Evolutionary conservation across 2,113 vertebrate species (phyloP), one percentile per base, ranked within the genome.

Genomic region (Daphoenositta chrysoptera): DNA sequence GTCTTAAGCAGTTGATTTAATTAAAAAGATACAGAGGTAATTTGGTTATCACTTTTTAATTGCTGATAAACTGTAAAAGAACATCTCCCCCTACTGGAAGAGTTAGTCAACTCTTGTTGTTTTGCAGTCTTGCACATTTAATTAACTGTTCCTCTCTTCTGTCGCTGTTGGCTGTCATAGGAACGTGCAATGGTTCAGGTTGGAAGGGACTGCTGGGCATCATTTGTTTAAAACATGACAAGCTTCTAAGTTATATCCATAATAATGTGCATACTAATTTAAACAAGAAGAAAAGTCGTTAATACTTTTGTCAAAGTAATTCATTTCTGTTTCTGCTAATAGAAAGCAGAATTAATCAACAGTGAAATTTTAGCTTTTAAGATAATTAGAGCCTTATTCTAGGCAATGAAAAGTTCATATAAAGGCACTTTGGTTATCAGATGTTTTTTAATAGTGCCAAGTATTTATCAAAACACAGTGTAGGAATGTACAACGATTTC

Each of bases 51-150:
- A 6, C 26, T 84, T 83, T 86, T 78, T 92, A 78, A 61, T 94
- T 87, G 63, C 31, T 76, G 44, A 68, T 84, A 65, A 97, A 93
- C 57, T 93, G 58, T 94, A 94, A 94, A 89, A 96, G 5, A 93
- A 84, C 35, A 85, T 80, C 95, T 84, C 95, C 93, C 93, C 39
- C 93, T 97, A 45, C 93, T 96, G 95, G 94, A 85, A 64, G 91
- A 94, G 70, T 69, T 72, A 27, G 28, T 87, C 30, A 91, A 1
- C 23, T 69, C 61, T 71, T 73, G 9, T n/a, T 69, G 27, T 80
- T 70, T 28, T 73, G 21, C 30, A 33, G 22, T 57, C 31, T 47
- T 57, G 20, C 10, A 21, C 9, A 4, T 54, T 33, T 35, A 39
- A 35, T 89, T 75, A 81, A 33, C 16, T 82, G 48, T 13, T 65